phyloP scores from a whole-genome alignment of 2,113 vertebrate genomes.

The Rhinogobius similis region DNA sequence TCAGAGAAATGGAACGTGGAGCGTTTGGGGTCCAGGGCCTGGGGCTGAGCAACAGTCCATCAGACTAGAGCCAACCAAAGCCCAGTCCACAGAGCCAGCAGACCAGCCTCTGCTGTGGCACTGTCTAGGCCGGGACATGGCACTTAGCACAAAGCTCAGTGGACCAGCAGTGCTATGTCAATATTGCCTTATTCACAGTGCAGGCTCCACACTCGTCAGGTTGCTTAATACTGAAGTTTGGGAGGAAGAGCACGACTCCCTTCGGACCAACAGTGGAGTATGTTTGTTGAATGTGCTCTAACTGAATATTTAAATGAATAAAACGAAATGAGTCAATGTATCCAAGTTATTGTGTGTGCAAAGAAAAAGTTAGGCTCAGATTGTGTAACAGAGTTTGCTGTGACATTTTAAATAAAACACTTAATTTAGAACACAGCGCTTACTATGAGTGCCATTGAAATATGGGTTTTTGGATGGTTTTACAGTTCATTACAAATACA shows the following conservation, averaged over 20 bases:
- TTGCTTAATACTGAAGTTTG: conserved; percentile 40
- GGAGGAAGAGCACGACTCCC: conserved; percentile 24
- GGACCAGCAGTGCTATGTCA: conserved; percentile 63
- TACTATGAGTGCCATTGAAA: background rate
- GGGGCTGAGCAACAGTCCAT: conserved; percentile 47
- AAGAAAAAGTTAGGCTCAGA: background rate
- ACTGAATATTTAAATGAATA: background rate
- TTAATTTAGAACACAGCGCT: background rate
- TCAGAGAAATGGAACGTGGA: conserved; percentile 52
- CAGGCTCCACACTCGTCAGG: conserved; percentile 41
- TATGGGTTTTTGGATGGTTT: background rate
- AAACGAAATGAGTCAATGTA: background rate
- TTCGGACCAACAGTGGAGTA: conserved; percentile 10
- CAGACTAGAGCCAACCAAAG: conserved; percentile 44
- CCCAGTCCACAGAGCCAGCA: conserved; percentile 25
- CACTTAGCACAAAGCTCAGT: conserved; percentile 54
- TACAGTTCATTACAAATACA: background rate
- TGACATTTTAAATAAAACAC: background rate
- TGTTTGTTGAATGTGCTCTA: background rate
- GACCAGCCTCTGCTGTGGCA: conserved; percentile 31
- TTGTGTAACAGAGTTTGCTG: background rate
- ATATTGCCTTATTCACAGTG: conserved; percentile 57
- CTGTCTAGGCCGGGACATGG: conserved; percentile 41
- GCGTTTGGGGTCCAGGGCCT: conserved; percentile 44
- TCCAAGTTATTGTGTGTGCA: background rate